These are phyloP conservation scores for Drosophila athabasca DNA, from an alignment of 1,140 invertebrate species.

Conservation along the genomic window DNA sequence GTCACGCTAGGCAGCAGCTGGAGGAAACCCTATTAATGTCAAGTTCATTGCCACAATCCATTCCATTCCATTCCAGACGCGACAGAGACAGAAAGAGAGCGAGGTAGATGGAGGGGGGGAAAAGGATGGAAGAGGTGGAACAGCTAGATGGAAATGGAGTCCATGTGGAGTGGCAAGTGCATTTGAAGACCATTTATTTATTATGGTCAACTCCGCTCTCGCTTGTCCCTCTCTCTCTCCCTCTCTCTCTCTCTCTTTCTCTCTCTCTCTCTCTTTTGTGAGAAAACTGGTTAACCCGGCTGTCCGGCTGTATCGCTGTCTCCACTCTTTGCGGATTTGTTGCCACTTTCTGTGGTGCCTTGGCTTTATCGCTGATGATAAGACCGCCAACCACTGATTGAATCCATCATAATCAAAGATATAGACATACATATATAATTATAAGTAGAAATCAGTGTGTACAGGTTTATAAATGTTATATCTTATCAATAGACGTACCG, in stretches of 20 bases:
- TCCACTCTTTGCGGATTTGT: no score
- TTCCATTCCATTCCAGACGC: conserved; percentile 21
- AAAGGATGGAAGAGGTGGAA: background rate
- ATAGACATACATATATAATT: background rate
- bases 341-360: no score
- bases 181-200: conserved; percentile 25
- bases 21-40: conserved; percentile 80
- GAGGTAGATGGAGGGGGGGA: conserved; percentile 1
- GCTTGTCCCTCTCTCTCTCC: no score
- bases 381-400: background rate
- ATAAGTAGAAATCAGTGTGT: background rate
- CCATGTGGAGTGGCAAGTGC: background rate
- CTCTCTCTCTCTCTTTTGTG: background rate
- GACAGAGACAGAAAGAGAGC: background rate
- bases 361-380: no score
- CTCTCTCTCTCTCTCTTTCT: no score
- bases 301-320: no score
- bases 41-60: conserved; percentile 79
- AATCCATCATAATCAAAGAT: conserved; percentile 3
- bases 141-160: background rate
- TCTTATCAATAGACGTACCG: conserved; percentile 32
- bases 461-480: conserved; percentile 7
- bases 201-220: conserved; percentile 6
- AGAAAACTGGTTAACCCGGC: no score
- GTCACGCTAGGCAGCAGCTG: conserved; percentile 47